Percentiles rank a stretch among this genome's conserved stretches.
phyloP scores from a whole-genome alignment of 2,797 vertebrate species.

The Gallinago solitaria region DNA sequence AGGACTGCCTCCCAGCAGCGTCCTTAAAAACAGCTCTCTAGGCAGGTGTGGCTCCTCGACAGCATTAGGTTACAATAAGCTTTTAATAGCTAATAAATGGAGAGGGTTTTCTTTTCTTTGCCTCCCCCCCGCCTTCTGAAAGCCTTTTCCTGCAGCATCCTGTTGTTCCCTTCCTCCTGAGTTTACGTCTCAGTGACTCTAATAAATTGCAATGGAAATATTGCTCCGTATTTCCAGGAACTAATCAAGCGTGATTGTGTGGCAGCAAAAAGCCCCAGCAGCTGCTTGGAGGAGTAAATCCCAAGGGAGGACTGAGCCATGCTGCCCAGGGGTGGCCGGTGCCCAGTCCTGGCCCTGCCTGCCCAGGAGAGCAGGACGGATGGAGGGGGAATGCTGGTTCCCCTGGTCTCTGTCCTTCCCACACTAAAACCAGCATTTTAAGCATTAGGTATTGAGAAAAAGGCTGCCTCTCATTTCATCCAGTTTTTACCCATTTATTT shows the following conservation, averaged over 20 bases:
- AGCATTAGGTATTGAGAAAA: background rate
- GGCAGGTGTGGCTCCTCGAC: background rate
- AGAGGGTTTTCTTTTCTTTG: background rate
- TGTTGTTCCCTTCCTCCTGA: background rate
- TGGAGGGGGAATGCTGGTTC: background rate
- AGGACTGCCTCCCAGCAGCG: background rate
- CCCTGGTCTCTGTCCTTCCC: background rate
- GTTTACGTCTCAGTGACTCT: background rate
- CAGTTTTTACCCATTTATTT: background rate
- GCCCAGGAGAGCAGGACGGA: fast-evolving
- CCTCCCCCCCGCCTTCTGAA: background rate
- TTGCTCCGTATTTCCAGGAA: constrained; percentile 22
- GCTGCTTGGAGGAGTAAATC: background rate
- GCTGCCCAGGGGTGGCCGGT: background rate
- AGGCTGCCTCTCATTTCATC: background rate
- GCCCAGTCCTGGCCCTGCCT: background rate
- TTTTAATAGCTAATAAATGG: background rate
- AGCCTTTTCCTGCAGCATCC: background rate
- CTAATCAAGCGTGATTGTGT: background rate
- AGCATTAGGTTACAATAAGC: background rate
- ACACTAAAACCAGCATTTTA: background rate
- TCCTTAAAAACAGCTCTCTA: background rate
- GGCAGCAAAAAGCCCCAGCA: background rate
- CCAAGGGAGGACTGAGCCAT: fast-evolving
- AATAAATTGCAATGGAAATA: constrained; percentile 34